Conservation (phyloP, 1,140 invertebrate species). For the Vanessa tameamea region DNA sequence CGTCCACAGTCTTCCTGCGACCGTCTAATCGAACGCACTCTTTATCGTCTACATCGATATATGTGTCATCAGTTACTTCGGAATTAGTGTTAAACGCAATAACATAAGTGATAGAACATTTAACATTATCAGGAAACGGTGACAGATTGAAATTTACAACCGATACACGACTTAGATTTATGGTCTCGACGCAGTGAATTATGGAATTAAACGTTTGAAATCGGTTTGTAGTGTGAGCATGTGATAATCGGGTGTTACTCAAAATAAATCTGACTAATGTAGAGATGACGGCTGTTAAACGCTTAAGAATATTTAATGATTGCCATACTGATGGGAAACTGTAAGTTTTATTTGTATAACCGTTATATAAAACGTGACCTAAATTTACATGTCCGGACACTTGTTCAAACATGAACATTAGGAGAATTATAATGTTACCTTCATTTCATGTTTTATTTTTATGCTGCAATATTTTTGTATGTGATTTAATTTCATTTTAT, state of each 20-base stretch:
- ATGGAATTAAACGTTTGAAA: slow-evolving; percentile 23
- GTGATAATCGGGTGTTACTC: slow-evolving; percentile 23
- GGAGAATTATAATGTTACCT: background rate
- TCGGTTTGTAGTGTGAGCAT: slow-evolving; percentile 24
- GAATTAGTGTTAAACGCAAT: slow-evolving; percentile 3
- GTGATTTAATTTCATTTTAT: background rate
- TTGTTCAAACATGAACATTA: slow-evolving; percentile 20
- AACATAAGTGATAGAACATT: slow-evolving; percentile 2
- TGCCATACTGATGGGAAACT: slow-evolving; percentile 68
- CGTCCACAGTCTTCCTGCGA: slow-evolving; percentile 52
- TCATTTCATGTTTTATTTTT: background rate
- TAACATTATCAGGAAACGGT: slow-evolving; percentile 8
- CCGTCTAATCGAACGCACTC: slow-evolving; percentile 47
- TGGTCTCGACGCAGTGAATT: slow-evolving; percentile 8
- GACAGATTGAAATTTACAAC: slow-evolving; percentile 7
- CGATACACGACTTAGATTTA: background rate
- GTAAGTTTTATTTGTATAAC: slow-evolving; percentile 50
- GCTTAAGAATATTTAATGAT: slow-evolving; percentile 55
- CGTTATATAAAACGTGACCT: slow-evolving; percentile 7
- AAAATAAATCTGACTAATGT: slow-evolving; percentile 52
- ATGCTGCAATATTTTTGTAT: background rate
- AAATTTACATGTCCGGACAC: slow-evolving; percentile 12
- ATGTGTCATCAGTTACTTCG: slow-evolving; percentile 18
- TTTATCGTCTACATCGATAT: slow-evolving; percentile 14
- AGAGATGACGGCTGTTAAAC: slow-evolving; percentile 57